Evolutionary conservation across 2,888 invertebrate species (phyloP).

Genomic region (Anorthoa munda): DNA sequence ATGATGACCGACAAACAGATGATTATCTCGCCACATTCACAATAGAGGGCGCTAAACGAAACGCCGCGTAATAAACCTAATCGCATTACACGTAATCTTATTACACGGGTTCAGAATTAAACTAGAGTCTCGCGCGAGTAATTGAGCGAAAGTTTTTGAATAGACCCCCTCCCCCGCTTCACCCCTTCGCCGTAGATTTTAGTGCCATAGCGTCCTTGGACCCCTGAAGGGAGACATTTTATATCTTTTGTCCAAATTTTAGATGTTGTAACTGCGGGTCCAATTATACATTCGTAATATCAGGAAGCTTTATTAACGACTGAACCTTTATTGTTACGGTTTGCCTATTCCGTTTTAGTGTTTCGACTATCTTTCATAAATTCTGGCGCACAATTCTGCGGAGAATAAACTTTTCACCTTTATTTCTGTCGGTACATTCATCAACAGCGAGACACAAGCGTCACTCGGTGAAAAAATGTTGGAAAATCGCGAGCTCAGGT

Average conservation of each 20-base stretch:
- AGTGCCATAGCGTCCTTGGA: slow-evolving; percentile 59
- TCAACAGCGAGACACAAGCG: slow-evolving; percentile 48
- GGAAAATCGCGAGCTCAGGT: slow-evolving; percentile 50
- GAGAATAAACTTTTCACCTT: slow-evolving; percentile 39
- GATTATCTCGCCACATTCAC: slow-evolving; percentile 62
- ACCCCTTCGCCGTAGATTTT: slow-evolving; percentile 53
- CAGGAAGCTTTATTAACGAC: slow-evolving; percentile 63
- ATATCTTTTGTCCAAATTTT: slow-evolving; percentile 68
- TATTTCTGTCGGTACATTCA: slow-evolving; percentile 43
- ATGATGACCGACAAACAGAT: slow-evolving; percentile 60
- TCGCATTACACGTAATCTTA: slow-evolving; percentile 69
- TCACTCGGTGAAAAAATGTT: slow-evolving; percentile 45
- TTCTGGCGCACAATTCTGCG: slow-evolving; percentile 20
- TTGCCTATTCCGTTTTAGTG: slow-evolving; percentile 32
- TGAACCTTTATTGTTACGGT: slow-evolving; percentile 54
- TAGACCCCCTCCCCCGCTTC: slow-evolving; percentile 39
- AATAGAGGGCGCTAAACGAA: slow-evolving; percentile 65
- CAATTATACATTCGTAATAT: slow-evolving; percentile 66
- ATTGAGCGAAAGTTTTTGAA: slow-evolving; percentile 73
- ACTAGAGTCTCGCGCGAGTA: slow-evolving; percentile 68
- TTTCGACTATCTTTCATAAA: slow-evolving; percentile 39
- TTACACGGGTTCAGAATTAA: slow-evolving; percentile 68
- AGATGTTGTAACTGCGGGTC: slow-evolving; percentile 62
- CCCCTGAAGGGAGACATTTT: slow-evolving; percentile 64
- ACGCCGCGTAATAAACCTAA: slow-evolving; percentile 63